Percentiles rank a stretch among this genome's conserved stretches.
Evolutionary conservation across 2,797 vertebrate genomes (phyloP).

Genomic region (Gambelia wislizenii): DNA sequence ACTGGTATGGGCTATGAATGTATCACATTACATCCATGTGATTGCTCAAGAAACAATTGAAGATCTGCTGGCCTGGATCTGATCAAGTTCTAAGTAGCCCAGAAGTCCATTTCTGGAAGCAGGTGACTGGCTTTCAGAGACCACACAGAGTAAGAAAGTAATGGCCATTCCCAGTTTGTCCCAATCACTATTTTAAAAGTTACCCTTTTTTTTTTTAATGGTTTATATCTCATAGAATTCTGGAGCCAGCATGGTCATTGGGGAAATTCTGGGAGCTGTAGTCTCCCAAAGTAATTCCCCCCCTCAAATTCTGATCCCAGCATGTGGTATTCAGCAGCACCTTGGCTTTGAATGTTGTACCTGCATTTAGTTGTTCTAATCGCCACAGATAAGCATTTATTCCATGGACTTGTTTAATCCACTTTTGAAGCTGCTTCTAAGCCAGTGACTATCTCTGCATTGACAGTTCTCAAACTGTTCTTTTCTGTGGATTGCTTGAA

Average conservation of each 20-base stretch:
- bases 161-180: too few species aligned
- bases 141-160: too few species aligned
- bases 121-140: background rate
- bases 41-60: too few species aligned
- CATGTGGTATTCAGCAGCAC: background rate
- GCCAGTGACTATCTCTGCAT: background rate
- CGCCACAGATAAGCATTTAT: too few species aligned
- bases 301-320: too few species aligned
- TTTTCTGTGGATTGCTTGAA: background rate
- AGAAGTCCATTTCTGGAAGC: background rate
- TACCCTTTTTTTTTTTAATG: background rate
- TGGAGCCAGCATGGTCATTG: too few species aligned
- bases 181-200: background rate
- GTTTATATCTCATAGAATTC: too few species aligned
- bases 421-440: background rate
- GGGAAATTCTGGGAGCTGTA: too few species aligned
- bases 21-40: background rate
- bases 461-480: background rate
- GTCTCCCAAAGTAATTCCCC: too few species aligned
- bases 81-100: background rate
- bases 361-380: background rate
- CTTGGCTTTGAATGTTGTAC: background rate
- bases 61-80: too few species aligned
- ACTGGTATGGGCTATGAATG: background rate
- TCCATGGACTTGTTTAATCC: background rate